Base-by-base conservation (phyloP, 1,140 invertebrate genomes). In the Saccostrea echinata region DNA sequence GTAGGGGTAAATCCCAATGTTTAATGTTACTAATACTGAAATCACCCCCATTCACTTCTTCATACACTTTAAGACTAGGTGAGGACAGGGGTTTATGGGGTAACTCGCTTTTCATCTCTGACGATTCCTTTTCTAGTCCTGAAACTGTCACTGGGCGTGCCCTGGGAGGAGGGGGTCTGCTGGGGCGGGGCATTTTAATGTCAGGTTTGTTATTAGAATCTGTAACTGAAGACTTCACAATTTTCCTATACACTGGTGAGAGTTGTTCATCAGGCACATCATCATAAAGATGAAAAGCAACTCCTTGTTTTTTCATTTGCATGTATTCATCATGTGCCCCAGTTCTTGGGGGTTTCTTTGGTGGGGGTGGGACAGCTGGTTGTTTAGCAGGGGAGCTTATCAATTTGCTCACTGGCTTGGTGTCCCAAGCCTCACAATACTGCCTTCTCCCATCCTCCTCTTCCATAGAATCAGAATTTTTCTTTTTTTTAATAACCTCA, bases 311-410 rank as follows among this genome's bases (percentile, higher is more conserved):
- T 88, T 90, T 88, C 0, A 91, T 83, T 86, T 87, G 84, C 21
- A 91, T 84, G 82, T 91, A 91, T 35, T 91, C 88, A 89, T 91
- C 91, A 86, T 91, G 91, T 81, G 91, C 90, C 71, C 89, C 88
- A 24, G 90, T 91, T 61, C 91, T 57, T 35, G 87, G 90, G 18
- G 91, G 91, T 87, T 91, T 91, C 57, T 71, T 53, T 9, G 91
- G 88, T 57, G 81, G 53, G 35, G 84, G 71, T 71, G 81, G 35
- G n/a, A n/a, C 52, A 82, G 33, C 82, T 12, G 80, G 21, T 30
- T 61, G 30, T 64, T 76, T 57, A 30, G 35, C 61, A 33, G 61
- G 55, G 21, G 84, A 85, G 3, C 53, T n/a, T 57, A 33, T 30
- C 33, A 27, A 53, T 84, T 83, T 83, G 35, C 81, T 53, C n/a